phyloP scores from a whole-genome alignment of 2,113 vertebrate species.

The Leucoraja erinaceus region DNA sequence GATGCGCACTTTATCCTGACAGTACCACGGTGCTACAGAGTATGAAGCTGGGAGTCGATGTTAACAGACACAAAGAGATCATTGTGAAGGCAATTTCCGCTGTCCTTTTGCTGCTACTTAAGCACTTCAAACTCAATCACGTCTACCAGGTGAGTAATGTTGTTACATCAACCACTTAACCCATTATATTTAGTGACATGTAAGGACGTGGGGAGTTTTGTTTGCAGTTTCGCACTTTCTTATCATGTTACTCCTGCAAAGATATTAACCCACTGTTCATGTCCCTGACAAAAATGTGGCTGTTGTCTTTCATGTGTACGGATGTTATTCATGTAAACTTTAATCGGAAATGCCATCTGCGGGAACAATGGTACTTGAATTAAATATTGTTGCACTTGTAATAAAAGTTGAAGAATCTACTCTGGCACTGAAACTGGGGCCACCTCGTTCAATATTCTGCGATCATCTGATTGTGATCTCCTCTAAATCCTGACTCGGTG shows the following conservation, averaged over 20 bases:
- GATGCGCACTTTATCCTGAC: slow-evolving; percentile 42
- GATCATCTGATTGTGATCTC: background rate
- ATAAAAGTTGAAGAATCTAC: background rate
- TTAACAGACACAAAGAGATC: slow-evolving; percentile 96
- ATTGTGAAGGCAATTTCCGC: slow-evolving; percentile 96
- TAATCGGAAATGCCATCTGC: background rate
- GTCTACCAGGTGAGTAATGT: slow-evolving; percentile 76
- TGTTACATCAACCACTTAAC: background rate
- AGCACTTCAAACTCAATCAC: slow-evolving; percentile 96
- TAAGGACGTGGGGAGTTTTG: background rate
- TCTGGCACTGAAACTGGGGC: background rate
- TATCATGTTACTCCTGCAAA: background rate
- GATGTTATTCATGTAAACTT: background rate
- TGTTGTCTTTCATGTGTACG: background rate
- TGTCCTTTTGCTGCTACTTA: slow-evolving; percentile 83
- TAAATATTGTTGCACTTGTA: background rate
- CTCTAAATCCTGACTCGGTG: background rate
- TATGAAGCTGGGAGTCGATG: slow-evolving; percentile 96
- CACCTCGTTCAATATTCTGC: background rate
- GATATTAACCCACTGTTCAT: background rate
- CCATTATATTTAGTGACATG: background rate
- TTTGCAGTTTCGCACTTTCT: background rate
- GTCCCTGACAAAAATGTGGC: background rate
- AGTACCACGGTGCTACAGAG: slow-evolving; percentile 94
- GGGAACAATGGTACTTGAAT: background rate